Evolutionary conservation across 2,113 vertebrate species (phyloP).

Genomic region (Odocoileus hemionus): DNA sequence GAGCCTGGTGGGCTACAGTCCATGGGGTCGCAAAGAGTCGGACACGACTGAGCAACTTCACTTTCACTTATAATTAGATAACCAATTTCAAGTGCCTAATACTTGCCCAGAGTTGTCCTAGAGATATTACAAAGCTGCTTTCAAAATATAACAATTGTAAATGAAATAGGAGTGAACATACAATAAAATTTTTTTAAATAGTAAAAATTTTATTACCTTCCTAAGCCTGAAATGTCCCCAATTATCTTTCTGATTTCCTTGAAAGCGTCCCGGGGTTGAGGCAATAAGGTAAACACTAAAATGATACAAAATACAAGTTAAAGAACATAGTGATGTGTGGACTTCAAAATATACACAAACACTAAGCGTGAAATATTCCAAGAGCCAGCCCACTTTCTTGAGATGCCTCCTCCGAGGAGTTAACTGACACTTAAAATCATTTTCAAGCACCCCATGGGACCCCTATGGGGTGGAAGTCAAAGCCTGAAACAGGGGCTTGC

Average conservation of each 20-base stretch:
- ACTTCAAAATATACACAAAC: background rate
- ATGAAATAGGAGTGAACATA: background rate
- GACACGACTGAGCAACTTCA: no score
- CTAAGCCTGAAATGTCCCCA: conserved; percentile 96
- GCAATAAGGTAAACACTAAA: conserved; percentile 92
- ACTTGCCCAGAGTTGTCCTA: background rate
- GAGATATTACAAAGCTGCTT: background rate
- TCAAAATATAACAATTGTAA: background rate
- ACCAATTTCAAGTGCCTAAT: background rate
- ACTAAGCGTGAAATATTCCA: background rate
- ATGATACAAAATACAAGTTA: background rate
- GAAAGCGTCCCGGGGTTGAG: conserved; percentile 93
- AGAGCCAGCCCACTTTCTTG: background rate
- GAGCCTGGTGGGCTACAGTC: no score
- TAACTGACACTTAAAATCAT: background rate
- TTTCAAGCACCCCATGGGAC: background rate
- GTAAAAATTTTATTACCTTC: conserved; percentile 85
- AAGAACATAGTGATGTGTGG: background rate
- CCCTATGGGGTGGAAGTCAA: no score
- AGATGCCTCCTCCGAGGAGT: background rate
- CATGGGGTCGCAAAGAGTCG: no score
- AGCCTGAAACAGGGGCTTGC: background rate
- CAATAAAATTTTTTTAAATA: background rate
- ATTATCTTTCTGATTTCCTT: conserved; percentile 90
- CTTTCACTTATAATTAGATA: background rate